Evolutionary conservation across 2,113 vertebrate species (phyloP).

Genomic region (Nestor notabilis): DNA sequence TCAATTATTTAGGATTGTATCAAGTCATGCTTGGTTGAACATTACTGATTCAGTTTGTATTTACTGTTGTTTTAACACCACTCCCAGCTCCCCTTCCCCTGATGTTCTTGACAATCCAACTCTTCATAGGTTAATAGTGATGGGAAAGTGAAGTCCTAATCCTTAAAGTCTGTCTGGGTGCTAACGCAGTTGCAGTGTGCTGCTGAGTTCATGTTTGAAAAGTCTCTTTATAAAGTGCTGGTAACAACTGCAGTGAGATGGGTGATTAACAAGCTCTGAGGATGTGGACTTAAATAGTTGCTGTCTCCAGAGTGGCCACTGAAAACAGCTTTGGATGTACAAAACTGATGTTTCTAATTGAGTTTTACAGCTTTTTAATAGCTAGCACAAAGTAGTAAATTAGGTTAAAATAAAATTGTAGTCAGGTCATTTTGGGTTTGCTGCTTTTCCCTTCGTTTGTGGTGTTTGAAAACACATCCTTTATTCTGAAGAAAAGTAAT

Average conservation of each 20-base stretch:
- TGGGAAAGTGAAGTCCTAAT: not conserved
- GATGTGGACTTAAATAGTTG: not conserved
- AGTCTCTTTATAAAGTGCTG: not conserved
- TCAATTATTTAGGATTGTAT: not conserved
- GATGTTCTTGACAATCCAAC: not conserved
- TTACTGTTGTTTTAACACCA: not conserved
- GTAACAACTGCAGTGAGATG: not conserved
- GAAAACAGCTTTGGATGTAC: not conserved
- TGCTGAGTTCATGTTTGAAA: not conserved
- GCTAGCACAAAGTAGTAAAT: not conserved
- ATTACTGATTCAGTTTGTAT: not conserved
- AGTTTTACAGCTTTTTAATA: not conserved
- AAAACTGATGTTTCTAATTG: not conserved
- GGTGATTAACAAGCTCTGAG: not conserved
- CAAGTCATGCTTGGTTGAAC: not conserved
- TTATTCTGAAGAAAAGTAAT: not conserved
- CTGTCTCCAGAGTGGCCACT: not conserved
- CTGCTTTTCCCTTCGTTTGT: not conserved
- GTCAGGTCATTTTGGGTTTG: not conserved
- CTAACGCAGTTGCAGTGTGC: not conserved
- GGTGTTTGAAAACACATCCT: not conserved
- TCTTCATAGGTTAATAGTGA: not conserved
- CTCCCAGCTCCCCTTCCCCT: fast-evolving
- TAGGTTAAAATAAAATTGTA: not conserved
- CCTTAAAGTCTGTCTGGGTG: not conserved